Conservation (phyloP, 1,140 invertebrate genomes). For the Microvelia longipes region DNA sequence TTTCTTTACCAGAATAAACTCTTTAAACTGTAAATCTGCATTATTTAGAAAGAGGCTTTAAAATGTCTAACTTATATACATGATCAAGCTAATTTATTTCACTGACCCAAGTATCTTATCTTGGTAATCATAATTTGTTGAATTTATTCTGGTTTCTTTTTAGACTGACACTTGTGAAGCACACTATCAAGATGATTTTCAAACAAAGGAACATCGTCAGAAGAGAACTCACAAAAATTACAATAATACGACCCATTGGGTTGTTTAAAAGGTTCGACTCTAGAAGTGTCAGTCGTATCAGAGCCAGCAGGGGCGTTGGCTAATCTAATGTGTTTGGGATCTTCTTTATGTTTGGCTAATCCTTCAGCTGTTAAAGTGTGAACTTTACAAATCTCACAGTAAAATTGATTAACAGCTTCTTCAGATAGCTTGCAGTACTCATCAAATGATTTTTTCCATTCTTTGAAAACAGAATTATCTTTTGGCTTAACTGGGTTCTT, state of each 20-base stretch:
- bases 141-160: background rate
- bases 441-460: background rate
- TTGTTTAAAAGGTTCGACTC: background rate
- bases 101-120: background rate
- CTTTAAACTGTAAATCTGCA: background rate
- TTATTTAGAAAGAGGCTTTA: background rate
- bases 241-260: background rate
- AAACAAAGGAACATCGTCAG: background rate
- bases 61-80: background rate
- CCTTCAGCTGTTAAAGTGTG: background rate
- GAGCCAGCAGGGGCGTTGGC: background rate
- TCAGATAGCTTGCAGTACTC: background rate
- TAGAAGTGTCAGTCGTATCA: background rate
- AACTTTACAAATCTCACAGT: background rate
- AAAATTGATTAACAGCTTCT: background rate
- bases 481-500: background rate
- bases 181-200: background rate
- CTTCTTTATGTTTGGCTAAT: background rate
- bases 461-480: background rate
- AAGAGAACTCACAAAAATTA: background rate
- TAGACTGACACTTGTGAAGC: background rate
- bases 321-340: background rate
- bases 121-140: background rate
- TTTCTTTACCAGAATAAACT: background rate
- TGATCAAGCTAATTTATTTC: background rate